Conservation (phyloP, 2,888 invertebrate species). For the Abrostola triplasia region DNA sequence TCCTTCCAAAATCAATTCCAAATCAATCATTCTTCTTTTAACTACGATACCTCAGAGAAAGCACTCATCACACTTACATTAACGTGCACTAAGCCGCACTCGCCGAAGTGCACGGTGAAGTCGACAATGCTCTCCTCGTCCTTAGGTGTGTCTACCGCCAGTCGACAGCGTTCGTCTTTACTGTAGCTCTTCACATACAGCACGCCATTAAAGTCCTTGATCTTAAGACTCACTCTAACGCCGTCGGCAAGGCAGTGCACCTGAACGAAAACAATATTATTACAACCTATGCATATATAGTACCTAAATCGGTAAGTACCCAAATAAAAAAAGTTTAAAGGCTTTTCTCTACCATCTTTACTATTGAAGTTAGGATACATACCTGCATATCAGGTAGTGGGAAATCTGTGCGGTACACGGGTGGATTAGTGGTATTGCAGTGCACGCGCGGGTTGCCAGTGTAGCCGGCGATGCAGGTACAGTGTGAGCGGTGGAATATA, state of each 20-base stretch:
- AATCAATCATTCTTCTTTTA: too few relatives aligned
- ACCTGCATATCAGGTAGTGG: constrained; percentile 94
- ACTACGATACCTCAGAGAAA: neutral
- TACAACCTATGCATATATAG: neutral
- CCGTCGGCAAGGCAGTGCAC: constrained; percentile 97
- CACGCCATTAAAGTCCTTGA: constrained; percentile 95
- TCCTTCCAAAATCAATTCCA: too few relatives aligned
- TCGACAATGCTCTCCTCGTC: constrained; percentile 91
- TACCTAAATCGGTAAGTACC: neutral
- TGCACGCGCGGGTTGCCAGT: constrained; percentile 92
- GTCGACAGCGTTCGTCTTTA: constrained; percentile 96
- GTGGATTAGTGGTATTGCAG: constrained; percentile 88
- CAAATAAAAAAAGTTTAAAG: neutral
- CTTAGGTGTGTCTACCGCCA: constrained; percentile 92
- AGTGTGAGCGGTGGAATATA: constrained; percentile 92
- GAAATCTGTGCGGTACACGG: constrained; percentile 92
- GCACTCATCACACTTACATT: constrained; percentile 91
- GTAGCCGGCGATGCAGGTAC: constrained; percentile 93
- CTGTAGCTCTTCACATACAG: constrained; percentile 98
- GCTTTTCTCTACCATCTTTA: neutral
- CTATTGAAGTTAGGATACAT: constrained; percentile 14
- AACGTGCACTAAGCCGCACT: constrained; percentile 96
- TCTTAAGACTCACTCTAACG: constrained; percentile 94
- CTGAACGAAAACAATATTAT: constrained; percentile 57
- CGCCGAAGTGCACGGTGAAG: constrained; percentile 96